phyloP scores from a whole-genome alignment of 2,113 vertebrate species.

The Calidris pugnax region DNA sequence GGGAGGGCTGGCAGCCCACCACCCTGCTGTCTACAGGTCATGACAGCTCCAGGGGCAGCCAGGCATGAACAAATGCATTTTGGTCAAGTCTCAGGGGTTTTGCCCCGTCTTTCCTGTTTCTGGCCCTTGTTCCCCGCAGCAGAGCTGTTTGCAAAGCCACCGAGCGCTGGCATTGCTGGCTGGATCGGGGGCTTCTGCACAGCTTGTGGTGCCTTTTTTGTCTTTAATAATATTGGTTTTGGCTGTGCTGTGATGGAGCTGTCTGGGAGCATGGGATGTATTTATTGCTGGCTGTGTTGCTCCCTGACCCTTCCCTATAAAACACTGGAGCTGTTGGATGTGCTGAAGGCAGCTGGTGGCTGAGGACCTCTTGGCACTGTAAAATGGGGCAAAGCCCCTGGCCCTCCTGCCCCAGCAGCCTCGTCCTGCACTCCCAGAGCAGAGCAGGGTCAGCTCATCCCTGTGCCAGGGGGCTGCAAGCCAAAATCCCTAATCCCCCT shows the following conservation, averaged over 20 bases:
- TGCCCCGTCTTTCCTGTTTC: accelerated
- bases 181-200: accelerated
- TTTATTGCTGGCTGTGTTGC: not conserved
- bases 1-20: not conserved
- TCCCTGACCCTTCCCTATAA: not conserved
- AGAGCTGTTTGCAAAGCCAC: not conserved
- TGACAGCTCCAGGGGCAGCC: not conserved
- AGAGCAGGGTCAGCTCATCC: not conserved
- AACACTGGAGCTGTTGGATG: not conserved
- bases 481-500: accelerated
- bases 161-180: accelerated
- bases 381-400: not conserved
- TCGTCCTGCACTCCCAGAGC: accelerated
- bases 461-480: not conserved
- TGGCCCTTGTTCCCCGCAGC: accelerated
- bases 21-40: not conserved
- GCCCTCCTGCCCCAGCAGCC: not conserved
- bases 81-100: not conserved
- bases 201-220: not conserved
- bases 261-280: not conserved
- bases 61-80: accelerated
- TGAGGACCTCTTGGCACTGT: accelerated
- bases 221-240: not conserved
- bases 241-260: not conserved
- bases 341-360: not conserved